Evolutionary conservation across 2,888 invertebrate species (phyloP).

Genomic region (Nomada hirtipes): DNA sequence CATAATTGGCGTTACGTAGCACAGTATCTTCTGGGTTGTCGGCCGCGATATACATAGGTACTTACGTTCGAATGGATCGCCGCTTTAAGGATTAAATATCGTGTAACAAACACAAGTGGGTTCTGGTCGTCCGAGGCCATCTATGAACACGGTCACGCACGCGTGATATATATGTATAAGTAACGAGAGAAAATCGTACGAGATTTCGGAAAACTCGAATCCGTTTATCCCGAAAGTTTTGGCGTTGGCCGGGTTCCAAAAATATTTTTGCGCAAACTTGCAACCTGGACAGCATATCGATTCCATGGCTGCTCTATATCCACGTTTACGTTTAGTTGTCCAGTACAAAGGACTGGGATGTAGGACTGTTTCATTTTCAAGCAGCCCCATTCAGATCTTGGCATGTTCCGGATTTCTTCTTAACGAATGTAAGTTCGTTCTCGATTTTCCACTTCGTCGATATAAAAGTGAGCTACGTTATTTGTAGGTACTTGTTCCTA

Average conservation of each 20-base stretch:
- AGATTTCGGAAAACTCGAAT: neutral
- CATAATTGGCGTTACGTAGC: too few species aligned
- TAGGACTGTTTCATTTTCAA: neutral
- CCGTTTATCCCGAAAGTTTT: neutral
- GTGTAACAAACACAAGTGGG: too few species aligned
- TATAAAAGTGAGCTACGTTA: neutral
- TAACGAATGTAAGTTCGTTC: neutral
- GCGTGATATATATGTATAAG: neutral
- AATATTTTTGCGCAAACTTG: neutral
- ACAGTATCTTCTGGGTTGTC: too few species aligned
- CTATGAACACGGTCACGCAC: too few species aligned
- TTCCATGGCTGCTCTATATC: neutral
- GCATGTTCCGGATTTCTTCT: neutral
- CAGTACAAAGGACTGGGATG: neutral
- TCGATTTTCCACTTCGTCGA: neutral
- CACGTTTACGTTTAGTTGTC: neutral
- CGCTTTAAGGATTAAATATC: too few species aligned
- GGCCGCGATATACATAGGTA: too few species aligned
- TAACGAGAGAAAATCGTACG: conserved; percentile 1
- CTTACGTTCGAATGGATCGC: too few species aligned
- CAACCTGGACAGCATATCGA: neutral
- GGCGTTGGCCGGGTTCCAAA: neutral
- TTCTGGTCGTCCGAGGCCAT: too few species aligned
- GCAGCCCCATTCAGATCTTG: neutral
- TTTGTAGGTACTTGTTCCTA: neutral